Base-by-base conservation (phyloP, 2,113 vertebrate species). In the Entosphenus tridentatus region DNA sequence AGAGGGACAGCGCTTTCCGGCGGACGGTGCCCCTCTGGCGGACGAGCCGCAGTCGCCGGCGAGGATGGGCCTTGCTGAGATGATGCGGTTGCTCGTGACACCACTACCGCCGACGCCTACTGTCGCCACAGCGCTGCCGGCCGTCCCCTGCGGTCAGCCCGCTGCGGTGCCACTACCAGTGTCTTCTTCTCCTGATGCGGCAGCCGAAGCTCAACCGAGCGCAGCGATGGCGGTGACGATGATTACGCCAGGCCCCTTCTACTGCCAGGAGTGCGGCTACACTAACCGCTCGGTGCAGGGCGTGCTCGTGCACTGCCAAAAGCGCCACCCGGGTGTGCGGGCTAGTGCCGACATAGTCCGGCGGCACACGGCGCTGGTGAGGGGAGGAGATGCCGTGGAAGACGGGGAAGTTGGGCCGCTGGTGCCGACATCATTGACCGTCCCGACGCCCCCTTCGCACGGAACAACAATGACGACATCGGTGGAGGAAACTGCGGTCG, bases 181-280 rank as follows among this genome's bases (percentile, higher is more conserved):
- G 39, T 39, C 39, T 5, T 39, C 39, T 39, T 39, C 39, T 7
- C 39, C 39, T 39, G 39, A 39, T 39, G n/a, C 62, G 21, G 62
- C 62, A 16, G 62, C 21, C 62, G 21, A 9, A 16, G n/a, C 62
- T 65, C 62, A 65, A 65, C 62, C 62, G n/a, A 21, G n/a, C 9
- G 8, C 62, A 11, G n/a, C n/a, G 21, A 11, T 21, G n/a, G 8
- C 62, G 11, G 21, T 16, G 21, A n/a, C 62, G 8, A 65, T 11
- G 8, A 39, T 39, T 39, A 39, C 39, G 6, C 21, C 21, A 10
- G 62, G 62, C n/a, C 62, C 62, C 21, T 98, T 95, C 77, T 98
- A 96, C 72, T 98, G 92, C 76, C 89, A 96, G 74, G 91, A 98
- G 76, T 98, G 93, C 79, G 89, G 95, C 77, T 98, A 98, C 0